phyloP scores from a whole-genome alignment of 2,888 invertebrate species.

The Crepidodera aurea region DNA sequence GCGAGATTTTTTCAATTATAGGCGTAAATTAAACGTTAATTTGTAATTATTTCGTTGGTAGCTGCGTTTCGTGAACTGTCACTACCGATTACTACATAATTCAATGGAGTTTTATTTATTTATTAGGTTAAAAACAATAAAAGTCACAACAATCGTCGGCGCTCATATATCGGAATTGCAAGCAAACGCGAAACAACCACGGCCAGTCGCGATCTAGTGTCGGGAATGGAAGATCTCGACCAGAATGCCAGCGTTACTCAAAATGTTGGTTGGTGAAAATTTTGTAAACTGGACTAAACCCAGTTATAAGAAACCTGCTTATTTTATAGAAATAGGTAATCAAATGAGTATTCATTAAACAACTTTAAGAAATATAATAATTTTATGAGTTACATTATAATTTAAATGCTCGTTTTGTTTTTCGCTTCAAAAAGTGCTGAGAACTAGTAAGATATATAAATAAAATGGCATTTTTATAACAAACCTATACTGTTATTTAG shows the following conservation, averaged over 20 bases:
- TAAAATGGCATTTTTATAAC: too few relatives aligned
- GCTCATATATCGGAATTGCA: conserved; percentile 7
- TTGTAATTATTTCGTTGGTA: neutral
- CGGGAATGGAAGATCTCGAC: neutral
- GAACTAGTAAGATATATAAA: too few relatives aligned
- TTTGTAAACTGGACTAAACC: too few relatives aligned
- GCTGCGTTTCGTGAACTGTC: neutral
- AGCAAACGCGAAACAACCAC: neutral
- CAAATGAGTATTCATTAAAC: too few relatives aligned
- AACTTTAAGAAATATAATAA: too few relatives aligned
- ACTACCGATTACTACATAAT: conserved; percentile 2
- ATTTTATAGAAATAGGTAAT: too few relatives aligned
- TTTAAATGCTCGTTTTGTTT: too few relatives aligned
- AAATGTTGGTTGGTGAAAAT: conserved; percentile 13
- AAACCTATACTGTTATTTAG: too few relatives aligned
- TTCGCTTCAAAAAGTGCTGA: too few relatives aligned
- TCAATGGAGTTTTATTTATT: conserved; percentile 4
- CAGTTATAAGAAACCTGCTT: too few relatives aligned
- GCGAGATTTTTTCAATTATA: conserved; percentile 2
- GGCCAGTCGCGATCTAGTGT: neutral
- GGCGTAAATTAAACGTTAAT: conserved; percentile 5
- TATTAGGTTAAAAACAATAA: conserved; percentile 8
- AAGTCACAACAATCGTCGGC: conserved; percentile 7
- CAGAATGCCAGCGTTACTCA: conserved; percentile 6
- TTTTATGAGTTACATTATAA: too few relatives aligned